These are phyloP conservation scores for Lepus timidus DNA, from an alignment of 2,113 vertebrate genomes.

Conservation along the genomic window DNA sequence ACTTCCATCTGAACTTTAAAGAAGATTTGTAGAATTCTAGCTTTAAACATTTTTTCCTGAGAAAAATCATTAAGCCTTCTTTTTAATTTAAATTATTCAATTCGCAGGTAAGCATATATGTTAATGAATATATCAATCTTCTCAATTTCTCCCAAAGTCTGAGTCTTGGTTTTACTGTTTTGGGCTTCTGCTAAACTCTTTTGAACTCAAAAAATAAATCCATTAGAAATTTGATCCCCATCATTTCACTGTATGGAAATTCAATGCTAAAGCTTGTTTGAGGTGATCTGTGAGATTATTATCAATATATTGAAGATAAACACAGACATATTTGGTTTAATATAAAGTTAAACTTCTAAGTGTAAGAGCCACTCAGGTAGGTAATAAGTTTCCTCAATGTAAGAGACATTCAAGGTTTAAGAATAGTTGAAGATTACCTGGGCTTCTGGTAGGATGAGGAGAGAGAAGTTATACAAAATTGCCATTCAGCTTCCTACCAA, in stretches of 20 bases:
- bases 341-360: neutral
- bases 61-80: conserved; percentile 42
- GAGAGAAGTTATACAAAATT: neutral
- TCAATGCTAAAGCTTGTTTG: neutral
- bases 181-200: conserved; percentile 45
- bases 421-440: neutral
- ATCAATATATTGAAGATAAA: neutral
- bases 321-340: neutral
- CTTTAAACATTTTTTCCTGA: neutral
- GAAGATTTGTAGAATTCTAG: conserved; percentile 20
- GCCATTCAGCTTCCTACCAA: neutral
- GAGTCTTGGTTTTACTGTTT: conserved; percentile 16
- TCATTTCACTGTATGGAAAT: neutral
- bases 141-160: conserved; percentile 15
- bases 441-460: neutral
- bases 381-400: neutral
- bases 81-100: conserved; percentile 65
- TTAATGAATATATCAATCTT: conserved; percentile 51
- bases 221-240: neutral
- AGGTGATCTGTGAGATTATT: neutral
- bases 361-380: neutral
- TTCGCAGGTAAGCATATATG: conserved; percentile 29
- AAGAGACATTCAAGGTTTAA: neutral
- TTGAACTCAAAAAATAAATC: conserved; percentile 50
- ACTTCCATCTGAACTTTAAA: conserved; percentile 9